phyloP scores from a whole-genome alignment of 2,113 vertebrate genomes.

The Oncorhynchus tshawytscha region DNA sequence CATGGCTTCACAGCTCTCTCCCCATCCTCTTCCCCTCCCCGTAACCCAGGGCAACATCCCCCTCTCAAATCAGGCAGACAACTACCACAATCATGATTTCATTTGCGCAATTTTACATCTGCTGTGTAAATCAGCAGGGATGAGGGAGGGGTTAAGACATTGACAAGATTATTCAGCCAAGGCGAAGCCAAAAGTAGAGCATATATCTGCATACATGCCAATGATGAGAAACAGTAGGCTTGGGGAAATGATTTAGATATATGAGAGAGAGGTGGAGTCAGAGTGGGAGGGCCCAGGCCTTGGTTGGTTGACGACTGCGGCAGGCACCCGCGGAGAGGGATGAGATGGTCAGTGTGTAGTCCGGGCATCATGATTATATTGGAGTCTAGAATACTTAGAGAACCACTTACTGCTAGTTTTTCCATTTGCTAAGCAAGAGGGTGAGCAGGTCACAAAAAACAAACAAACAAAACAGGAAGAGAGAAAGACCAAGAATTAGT shows the following conservation, averaged over 20 bases:
- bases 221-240: constrained; percentile 13
- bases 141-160: constrained; percentile 10
- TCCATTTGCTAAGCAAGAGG: constrained; percentile 99
- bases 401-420: constrained; percentile 99
- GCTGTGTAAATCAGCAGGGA: constrained; percentile 27
- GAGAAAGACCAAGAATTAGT: constrained; percentile 98
- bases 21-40: constrained; percentile 12
- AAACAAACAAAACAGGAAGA: constrained; percentile 72
- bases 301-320: constrained; percentile 36
- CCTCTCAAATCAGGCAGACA: constrained; percentile 16
- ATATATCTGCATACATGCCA: constrained; percentile 16
- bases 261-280: constrained; percentile 39
- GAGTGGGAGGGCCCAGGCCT: neutral
- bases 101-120: neutral
- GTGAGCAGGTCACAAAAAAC: constrained; percentile 92
- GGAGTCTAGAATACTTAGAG: constrained; percentile 89
- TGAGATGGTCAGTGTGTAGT: constrained; percentile 69
- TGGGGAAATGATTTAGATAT: constrained; percentile 27
- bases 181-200: constrained; percentile 34
- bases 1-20: constrained; percentile 12
- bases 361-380: constrained; percentile 65
- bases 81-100: neutral
- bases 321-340: constrained; percentile 50
- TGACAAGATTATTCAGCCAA: constrained; percentile 23
- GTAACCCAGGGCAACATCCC: neutral